A percentile compares a stretch with the other conserved stretches of the same genome.
Evolutionary conservation across 1,140 invertebrate genomes (phyloP).

Genomic region (Cydia fagiglandana): DNA sequence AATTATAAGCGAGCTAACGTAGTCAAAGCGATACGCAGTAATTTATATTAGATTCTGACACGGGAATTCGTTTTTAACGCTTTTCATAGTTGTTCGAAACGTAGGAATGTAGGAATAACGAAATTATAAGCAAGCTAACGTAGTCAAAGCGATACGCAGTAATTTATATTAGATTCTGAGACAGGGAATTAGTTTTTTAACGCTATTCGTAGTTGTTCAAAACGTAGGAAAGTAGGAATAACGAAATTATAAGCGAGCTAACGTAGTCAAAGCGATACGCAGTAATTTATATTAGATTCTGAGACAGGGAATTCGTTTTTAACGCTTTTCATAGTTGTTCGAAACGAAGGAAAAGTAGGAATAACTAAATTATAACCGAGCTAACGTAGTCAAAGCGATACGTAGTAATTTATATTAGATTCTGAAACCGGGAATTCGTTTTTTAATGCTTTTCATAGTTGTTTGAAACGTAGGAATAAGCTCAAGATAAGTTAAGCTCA

Average conservation of each 20-base stretch:
- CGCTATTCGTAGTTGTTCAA: neutral
- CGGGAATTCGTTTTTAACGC: neutral
- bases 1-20: slow-evolving; percentile 46
- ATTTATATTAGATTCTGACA: neutral
- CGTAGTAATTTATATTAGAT: neutral
- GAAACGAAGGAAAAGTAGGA: neutral
- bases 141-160: slow-evolving; percentile 10
- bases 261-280: slow-evolving; percentile 4
- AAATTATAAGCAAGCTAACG: slow-evolving; percentile 48
- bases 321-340: neutral
- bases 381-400: slow-evolving; percentile 5
- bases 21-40: slow-evolving; percentile 12
- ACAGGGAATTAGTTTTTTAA: neutral
- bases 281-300: neutral
- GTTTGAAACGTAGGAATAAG: neutral
- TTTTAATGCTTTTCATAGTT: neutral
- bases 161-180: neutral
- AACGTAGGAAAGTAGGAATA: slow-evolving; percentile 41
- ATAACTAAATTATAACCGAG: slow-evolving; percentile 56
- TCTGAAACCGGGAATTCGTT: neutral
- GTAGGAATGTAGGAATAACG: slow-evolving; percentile 46
- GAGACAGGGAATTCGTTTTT: neutral
- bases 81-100: neutral
- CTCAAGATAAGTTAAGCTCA: too few species aligned
- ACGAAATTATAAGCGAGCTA: slow-evolving; percentile 51